Conservation (phyloP, 2,888 invertebrate species). For the Petrolisthes cinctipes region DNA sequence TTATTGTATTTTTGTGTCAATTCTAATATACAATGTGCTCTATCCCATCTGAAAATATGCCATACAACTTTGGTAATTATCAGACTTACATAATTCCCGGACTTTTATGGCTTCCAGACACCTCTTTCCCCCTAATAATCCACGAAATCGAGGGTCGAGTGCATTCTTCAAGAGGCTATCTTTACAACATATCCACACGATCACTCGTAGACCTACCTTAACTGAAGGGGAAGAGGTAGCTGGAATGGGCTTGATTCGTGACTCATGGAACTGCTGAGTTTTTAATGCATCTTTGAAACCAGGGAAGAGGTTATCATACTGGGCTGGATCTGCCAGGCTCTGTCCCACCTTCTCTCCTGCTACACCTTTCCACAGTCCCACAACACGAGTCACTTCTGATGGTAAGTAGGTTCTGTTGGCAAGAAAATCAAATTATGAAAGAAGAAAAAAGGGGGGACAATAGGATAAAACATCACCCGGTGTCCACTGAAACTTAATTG, state of each 20-base stretch:
- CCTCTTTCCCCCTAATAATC: no score
- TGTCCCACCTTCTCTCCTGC: conserved; percentile 92
- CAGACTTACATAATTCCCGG: no score
- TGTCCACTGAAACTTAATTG: no score
- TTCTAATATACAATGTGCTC: no score
- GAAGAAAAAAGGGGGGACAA: not conserved
- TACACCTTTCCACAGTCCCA: conserved; percentile 88
- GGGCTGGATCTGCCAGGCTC: conserved; percentile 92
- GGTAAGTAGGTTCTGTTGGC: conserved; percentile 88
- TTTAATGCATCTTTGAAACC: conserved; percentile 81
- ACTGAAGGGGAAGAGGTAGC: conserved; percentile 75
- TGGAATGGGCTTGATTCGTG: conserved; percentile 71
- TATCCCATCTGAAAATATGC: no score
- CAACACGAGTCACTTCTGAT: conserved; percentile 87
- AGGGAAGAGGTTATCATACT: conserved; percentile 97
- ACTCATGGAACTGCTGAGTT: conserved; percentile 78
- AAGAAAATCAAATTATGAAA: not conserved
- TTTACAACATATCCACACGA: no score
- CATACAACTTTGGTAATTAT: no score
- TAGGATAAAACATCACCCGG: not conserved
- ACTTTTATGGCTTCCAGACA: no score
- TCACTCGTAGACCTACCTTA: not conserved
- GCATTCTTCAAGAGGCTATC: no score
- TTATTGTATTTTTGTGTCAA: no score
- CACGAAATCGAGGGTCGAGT: no score